These are phyloP conservation scores for Hedychridium roseum DNA, from an alignment of 2,888 invertebrate species.

Conservation along the genomic window DNA sequence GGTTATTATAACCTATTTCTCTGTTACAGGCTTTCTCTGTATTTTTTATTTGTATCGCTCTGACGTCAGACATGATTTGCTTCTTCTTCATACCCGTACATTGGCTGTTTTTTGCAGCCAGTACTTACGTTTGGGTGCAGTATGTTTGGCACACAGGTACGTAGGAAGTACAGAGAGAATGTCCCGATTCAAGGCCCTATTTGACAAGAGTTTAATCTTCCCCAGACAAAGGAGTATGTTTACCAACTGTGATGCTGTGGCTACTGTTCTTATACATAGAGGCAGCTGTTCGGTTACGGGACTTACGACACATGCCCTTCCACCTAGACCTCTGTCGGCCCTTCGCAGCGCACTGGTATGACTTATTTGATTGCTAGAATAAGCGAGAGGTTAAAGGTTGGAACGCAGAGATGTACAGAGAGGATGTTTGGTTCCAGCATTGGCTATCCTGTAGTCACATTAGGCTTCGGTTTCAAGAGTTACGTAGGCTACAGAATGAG, in stretches of 20 bases:
- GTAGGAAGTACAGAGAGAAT: slow-evolving; percentile 16
- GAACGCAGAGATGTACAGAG: no score
- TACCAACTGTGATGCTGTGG: slow-evolving; percentile 94
- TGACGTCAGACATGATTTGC: slow-evolving; percentile 98
- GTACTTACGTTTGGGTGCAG: slow-evolving; percentile 99
- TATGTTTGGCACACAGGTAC: slow-evolving; percentile 97
- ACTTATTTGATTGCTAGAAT: slow-evolving; percentile 14
- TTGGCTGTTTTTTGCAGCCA: slow-evolving; percentile 97
- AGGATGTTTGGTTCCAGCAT: slow-evolving; percentile 68
- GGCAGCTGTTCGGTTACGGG: slow-evolving; percentile 85
- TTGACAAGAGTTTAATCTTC: background rate
- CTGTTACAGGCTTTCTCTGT: slow-evolving; percentile 96
- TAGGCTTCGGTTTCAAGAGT: slow-evolving; percentile 95
- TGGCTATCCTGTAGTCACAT: slow-evolving; percentile 93
- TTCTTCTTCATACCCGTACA: slow-evolving; percentile 98
- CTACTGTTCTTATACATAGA: slow-evolving; percentile 94
- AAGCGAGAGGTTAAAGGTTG: background rate
- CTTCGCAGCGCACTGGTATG: slow-evolving; percentile 95
- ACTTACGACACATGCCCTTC: slow-evolving; percentile 82
- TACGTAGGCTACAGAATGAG: slow-evolving; percentile 90
- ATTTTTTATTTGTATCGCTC: slow-evolving; percentile 96
- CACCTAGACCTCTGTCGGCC: slow-evolving; percentile 92
- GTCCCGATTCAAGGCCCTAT: background rate
- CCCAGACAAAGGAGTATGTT: slow-evolving; percentile 88
- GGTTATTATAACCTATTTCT: background rate